These are phyloP conservation scores for Epizoanthus stellaris DNA, from an alignment of 92 coral and sea anemone genomes.

Conservation along the genomic window DNA sequence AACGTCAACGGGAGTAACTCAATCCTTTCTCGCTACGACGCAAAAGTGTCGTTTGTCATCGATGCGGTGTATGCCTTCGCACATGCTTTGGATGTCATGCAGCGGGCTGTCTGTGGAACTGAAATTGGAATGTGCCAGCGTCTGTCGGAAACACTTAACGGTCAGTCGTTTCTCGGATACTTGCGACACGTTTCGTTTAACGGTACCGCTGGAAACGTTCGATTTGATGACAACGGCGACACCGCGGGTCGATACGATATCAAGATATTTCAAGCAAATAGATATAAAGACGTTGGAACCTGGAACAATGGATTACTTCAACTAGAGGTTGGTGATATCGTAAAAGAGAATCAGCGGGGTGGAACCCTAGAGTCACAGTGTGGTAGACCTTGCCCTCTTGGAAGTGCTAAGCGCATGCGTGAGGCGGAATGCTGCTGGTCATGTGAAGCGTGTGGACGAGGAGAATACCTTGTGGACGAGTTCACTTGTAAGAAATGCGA, in stretches of 20 bases:
- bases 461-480: conserved; percentile 64
- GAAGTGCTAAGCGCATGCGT: conserved; percentile 55
- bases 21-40: conserved; percentile 19
- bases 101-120: conserved; percentile 56
- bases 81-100: conserved; percentile 75
- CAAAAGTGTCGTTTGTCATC: conserved; percentile 71
- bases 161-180: conserved; percentile 56
- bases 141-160: conserved; percentile 55
- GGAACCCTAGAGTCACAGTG: conserved; percentile 65
- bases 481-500: conserved; percentile 73
- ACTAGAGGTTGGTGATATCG: not conserved
- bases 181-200: conserved; percentile 73
- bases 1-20: conserved; percentile 12
- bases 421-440: conserved; percentile 85
- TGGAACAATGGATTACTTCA: conserved; percentile 64
- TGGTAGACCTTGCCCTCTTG: conserved; percentile 71
- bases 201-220: conserved; percentile 69
- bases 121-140: conserved; percentile 71
- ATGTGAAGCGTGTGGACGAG: conserved; percentile 67
- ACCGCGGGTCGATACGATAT: conserved; percentile 67
- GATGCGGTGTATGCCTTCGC: conserved; percentile 87
- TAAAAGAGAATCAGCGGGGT: not conserved
- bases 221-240: conserved; percentile 72
- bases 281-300: conserved; percentile 59
- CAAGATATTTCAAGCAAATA: not conserved